Base-by-base conservation (phyloP, 1,140 invertebrate species). In the Patella vulgata region DNA sequence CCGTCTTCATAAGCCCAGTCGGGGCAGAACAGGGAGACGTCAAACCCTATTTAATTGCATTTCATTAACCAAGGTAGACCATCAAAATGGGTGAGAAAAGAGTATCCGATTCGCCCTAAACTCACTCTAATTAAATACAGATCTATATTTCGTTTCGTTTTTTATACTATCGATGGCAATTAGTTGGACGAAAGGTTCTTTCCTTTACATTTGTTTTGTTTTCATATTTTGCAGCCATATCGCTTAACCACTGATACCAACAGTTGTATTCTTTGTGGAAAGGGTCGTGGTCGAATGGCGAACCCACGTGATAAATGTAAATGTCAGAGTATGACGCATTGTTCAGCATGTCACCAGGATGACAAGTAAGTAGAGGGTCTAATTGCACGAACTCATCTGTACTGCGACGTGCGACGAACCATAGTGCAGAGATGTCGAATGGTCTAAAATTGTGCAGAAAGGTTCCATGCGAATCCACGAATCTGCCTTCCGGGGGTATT, bases 211-310 rank as follows among this genome's bases (percentile, higher is more conserved):
- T 43, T 3, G n/a, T 2, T 9, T 43, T 43, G 23, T 43, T 21
- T 21, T 3, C 23, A 43, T n/a, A 43, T 43, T 53, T 53, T 75
- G 39, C 63, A 85, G 80, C 82, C 84, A 9, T 85, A 77, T 63
- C 59, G 83, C 27, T 44, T 59, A 21, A 74, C 75, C 0, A 66
- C 72, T 8, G 83, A 84, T 59, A 66, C 77, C 30, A 82, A 83
- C 65, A 77, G 74, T 47, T 85, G 84, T 67, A 77, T 85, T 6
- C 57, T 85, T 17, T 85, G 84, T 63, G 84, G 81, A 0, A 75
- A 71, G 48, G 69, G 68, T 4, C 56, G 79, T 23, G 83, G 82
- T 40, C 59, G 80, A 17, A 73, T 77, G 62, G 78, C 82, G 0
- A 78, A 81, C 47, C 71, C 74, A 28, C 63, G 75, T 23, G 77